Conservation (phyloP, 2,113 vertebrate genomes). For the Micromys minutus region DNA sequence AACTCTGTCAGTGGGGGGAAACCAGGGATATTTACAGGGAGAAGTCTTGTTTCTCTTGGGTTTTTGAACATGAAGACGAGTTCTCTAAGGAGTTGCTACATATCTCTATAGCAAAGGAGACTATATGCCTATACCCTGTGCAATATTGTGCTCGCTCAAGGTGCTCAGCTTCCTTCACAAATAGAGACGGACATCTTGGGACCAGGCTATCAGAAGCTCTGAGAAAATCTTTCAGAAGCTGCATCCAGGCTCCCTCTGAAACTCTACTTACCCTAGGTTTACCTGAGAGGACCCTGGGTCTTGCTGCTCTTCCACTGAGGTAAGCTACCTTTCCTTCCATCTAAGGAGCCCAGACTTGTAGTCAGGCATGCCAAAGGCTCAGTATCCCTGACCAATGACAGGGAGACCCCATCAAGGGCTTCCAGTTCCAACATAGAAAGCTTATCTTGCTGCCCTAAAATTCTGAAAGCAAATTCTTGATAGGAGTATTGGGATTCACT, state of each 20-base stretch:
- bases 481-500: too few species aligned
- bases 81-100: fast-evolving
- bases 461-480: background rate
- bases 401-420: background rate
- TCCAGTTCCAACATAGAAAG: background rate
- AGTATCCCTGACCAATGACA: background rate
- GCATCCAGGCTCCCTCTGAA: background rate
- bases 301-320: background rate
- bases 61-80: background rate
- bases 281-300: background rate
- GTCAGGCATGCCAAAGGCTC: background rate
- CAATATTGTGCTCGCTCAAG: background rate
- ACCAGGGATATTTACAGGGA: background rate
- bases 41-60: background rate
- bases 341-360: background rate
- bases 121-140: fast-evolving
- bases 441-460: background rate
- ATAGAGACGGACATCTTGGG: background rate
- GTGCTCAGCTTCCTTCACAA: background rate
- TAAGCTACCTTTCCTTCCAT: fast-evolving
- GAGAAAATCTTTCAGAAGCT: background rate
- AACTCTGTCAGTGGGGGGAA: background rate
- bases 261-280: background rate
- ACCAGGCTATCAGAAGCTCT: fast-evolving
- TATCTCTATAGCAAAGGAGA: background rate